Conservation (phyloP, 2,888 invertebrate species). For the Ennomos erosarius region DNA sequence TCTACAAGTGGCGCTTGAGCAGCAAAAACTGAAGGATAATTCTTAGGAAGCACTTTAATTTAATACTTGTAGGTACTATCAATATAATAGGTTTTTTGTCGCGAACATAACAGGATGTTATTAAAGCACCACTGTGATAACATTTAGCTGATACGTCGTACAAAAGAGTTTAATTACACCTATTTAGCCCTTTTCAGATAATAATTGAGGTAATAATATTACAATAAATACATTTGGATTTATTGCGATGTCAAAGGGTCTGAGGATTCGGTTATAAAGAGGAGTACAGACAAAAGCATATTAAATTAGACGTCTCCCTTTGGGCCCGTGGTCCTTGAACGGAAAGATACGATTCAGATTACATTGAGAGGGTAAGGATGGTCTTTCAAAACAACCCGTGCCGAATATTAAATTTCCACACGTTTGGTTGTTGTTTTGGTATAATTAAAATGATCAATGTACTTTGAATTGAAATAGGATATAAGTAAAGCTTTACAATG, state of each 20-base stretch:
- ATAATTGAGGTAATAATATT: conserved; percentile 5
- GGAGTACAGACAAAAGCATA: conserved; percentile 26
- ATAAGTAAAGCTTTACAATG: no score
- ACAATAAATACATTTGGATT: conserved; percentile 13
- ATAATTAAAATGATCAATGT: conserved; percentile 20
- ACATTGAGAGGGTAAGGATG: conserved; percentile 21
- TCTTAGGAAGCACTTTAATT: conserved; percentile 32
- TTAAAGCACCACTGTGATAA: conserved; percentile 10
- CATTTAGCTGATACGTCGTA: conserved; percentile 4
- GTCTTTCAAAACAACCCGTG: conserved; percentile 23
- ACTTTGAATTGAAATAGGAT: neutral
- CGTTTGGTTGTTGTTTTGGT: conserved; percentile 4
- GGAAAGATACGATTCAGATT: conserved; percentile 29
- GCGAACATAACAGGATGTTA: conserved; percentile 35
- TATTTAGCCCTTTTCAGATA: conserved; percentile 9
- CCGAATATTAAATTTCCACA: conserved; percentile 18
- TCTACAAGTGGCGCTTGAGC: conserved; percentile 34
- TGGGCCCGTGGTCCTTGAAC: conserved; percentile 16
- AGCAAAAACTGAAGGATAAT: conserved; percentile 31
- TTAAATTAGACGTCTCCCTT: conserved; percentile 26
- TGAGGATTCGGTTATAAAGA: conserved; percentile 19
- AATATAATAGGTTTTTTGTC: conserved; percentile 31
- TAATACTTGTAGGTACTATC: conserved; percentile 13
- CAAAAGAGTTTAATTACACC: conserved; percentile 6
- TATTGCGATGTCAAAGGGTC: conserved; percentile 21